phyloP scores from a whole-genome alignment of 2,113 vertebrate genomes.

The Indicator maculatus region DNA sequence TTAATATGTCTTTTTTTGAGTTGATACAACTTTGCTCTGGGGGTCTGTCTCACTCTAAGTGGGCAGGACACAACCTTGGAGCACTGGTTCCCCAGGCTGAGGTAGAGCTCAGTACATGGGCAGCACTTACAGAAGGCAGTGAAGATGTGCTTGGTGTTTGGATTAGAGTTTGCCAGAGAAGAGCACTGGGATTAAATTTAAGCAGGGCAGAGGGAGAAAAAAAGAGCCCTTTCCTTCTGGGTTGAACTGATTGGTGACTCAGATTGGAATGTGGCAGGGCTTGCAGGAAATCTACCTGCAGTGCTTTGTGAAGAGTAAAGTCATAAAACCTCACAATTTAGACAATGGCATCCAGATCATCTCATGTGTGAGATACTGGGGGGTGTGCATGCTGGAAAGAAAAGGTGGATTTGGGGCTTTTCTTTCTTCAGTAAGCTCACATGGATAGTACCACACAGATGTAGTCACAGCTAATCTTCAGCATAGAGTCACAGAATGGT shows the following conservation, averaged over 20 bases:
- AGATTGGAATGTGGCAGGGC: background rate
- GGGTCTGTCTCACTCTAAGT: background rate
- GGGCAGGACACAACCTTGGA: background rate
- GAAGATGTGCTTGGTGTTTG: background rate
- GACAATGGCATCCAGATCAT: background rate
- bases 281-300: background rate
- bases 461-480: background rate
- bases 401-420: background rate
- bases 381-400: background rate
- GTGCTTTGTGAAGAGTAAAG: background rate
- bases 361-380: background rate
- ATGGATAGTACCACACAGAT: background rate
- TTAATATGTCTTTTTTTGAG: background rate
- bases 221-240: background rate
- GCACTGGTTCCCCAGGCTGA: background rate
- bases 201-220: background rate
- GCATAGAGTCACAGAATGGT: too few relatives aligned
- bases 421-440: background rate
- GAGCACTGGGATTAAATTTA: background rate
- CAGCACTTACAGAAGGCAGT: background rate
- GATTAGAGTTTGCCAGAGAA: background rate
- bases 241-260: background rate
- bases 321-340: background rate
- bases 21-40: background rate
- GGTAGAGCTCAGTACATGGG: background rate